Evolutionary conservation across 2,113 vertebrate species (phyloP).

Genomic region (Poeciliopsis occidentalis): DNA sequence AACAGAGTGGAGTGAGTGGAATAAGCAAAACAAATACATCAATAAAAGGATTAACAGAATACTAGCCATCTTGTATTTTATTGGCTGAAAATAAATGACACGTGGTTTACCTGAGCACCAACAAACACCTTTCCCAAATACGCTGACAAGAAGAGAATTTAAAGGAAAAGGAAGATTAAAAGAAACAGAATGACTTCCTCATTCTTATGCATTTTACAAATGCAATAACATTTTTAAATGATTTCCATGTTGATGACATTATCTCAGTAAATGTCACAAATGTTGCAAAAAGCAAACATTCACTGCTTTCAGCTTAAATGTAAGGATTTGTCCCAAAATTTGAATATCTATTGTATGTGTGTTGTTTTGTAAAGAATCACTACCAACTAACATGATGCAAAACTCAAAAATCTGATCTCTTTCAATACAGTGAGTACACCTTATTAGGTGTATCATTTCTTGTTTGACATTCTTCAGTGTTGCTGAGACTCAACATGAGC

Average conservation of each 20-base stretch:
- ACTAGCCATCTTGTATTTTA: too few species aligned
- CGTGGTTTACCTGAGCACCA: too few species aligned
- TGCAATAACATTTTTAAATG: background rate
- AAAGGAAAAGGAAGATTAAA: background rate
- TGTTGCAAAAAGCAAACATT: background rate
- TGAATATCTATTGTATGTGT: background rate
- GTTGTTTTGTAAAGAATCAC: background rate
- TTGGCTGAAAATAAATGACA: too few species aligned
- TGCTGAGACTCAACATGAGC: background rate
- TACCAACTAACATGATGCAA: background rate
- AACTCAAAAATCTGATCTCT: background rate
- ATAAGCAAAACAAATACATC: background rate
- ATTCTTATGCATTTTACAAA: too few species aligned
- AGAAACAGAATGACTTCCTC: background rate
- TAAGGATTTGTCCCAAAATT: background rate
- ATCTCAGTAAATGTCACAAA: background rate
- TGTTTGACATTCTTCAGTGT: background rate
- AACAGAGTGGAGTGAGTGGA: background rate
- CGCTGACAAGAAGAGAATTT: background rate
- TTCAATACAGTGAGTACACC: background rate
- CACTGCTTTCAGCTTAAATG: background rate
- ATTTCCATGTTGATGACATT: background rate
- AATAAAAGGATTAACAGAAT: too few species aligned
- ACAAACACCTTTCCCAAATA: background rate
- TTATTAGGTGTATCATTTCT: background rate